These are phyloP conservation scores for Hybos culiciformis DNA, from an alignment of 2,888 invertebrate species.

Conservation along the genomic window DNA sequence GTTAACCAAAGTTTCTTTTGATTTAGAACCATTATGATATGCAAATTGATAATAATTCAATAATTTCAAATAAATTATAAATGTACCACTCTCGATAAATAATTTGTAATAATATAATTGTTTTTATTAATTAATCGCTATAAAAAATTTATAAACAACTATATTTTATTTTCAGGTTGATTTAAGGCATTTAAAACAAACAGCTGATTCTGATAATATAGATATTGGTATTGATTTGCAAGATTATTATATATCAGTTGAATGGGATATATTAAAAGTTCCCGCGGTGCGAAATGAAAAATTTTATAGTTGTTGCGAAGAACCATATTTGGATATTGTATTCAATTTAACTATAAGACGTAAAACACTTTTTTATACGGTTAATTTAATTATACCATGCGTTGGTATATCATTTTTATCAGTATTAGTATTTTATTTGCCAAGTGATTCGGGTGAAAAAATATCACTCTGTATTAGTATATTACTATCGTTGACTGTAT, in stretches of 20 bases:
- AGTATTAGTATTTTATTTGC: slow-evolving; percentile 92
- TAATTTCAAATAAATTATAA: too few species aligned
- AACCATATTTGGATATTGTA: slow-evolving; percentile 94
- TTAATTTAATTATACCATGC: slow-evolving; percentile 93
- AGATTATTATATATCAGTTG: slow-evolving; percentile 92
- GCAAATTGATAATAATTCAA: too few species aligned
- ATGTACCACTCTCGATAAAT: too few species aligned
- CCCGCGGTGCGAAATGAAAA: slow-evolving; percentile 82
- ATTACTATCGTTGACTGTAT: slow-evolving; percentile 83
- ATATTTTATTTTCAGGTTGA: slow-evolving; percentile 52
- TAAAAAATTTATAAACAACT: too few species aligned
- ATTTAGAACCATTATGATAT: too few species aligned
- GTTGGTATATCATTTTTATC: slow-evolving; percentile 94
- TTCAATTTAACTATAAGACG: slow-evolving; percentile 90
- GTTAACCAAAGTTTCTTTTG: too few species aligned
- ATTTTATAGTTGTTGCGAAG: slow-evolving; percentile 92
- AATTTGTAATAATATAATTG: too few species aligned
- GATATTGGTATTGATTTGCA: slow-evolving; percentile 84
- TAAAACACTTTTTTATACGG: slow-evolving; percentile 94
- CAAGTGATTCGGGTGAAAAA: slow-evolving; percentile 95
- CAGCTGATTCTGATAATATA: slow-evolving; percentile 74
- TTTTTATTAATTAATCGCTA: too few species aligned
- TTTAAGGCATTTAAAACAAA: slow-evolving; percentile 73
- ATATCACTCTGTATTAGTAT: slow-evolving; percentile 93
- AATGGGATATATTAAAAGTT: slow-evolving; percentile 95